Evolutionary conservation across 2,113 vertebrate genomes (phyloP).

Genomic region (Pontoporia blainvillei): DNA sequence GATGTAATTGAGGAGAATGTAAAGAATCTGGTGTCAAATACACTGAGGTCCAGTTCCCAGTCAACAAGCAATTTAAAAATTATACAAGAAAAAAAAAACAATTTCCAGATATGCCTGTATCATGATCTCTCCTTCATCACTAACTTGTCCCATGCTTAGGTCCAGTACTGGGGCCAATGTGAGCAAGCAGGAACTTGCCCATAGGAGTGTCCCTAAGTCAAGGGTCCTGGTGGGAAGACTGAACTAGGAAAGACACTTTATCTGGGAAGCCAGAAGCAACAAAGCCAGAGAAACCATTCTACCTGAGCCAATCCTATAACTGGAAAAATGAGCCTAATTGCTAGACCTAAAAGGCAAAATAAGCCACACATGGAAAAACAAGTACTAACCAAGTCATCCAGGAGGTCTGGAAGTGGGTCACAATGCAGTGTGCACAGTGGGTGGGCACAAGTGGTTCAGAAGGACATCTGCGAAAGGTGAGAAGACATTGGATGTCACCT

Average conservation of each 20-base stretch:
- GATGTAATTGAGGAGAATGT: background rate
- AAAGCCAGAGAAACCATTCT: conserved; percentile 25
- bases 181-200: background rate
- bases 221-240: background rate
- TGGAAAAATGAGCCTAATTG: background rate
- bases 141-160: background rate
- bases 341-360: conserved; percentile 10
- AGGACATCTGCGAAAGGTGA: background rate
- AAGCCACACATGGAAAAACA: background rate
- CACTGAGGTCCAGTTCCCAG: background rate
- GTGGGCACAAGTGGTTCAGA: background rate
- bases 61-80: background rate
- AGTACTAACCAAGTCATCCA: background rate
- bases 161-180: background rate
- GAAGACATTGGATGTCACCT: background rate
- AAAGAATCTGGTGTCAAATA: background rate
- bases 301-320: background rate
- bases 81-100: background rate
- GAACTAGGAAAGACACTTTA: background rate
- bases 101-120: background rate
- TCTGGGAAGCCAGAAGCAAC: background rate
- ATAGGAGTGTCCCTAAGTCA: background rate
- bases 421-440: background rate
- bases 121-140: background rate
- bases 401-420: background rate